A percentile compares a stretch with the other conserved stretches of the same genome.
Evolutionary conservation across 2,888 invertebrate species (phyloP).

Genomic region (Nineta flava): DNA sequence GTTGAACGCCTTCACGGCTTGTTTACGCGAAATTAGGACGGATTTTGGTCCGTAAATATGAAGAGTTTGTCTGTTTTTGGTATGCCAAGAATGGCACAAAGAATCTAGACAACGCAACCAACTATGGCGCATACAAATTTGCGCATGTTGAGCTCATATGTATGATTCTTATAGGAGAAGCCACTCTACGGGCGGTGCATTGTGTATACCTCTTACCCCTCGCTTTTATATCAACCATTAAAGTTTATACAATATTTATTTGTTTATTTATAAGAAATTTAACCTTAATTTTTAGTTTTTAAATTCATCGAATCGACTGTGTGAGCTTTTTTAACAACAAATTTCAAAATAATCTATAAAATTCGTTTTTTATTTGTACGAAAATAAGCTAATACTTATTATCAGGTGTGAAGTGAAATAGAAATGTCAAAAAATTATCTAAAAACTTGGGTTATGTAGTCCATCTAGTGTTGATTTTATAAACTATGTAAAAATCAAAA

Average conservation of each 20-base stretch:
- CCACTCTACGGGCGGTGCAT: slow-evolving; percentile 23
- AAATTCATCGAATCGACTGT: too few relatives aligned
- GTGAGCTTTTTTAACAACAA: too few relatives aligned
- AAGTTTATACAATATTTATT: not conserved
- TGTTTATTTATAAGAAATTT: not conserved
- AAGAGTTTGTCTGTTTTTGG: slow-evolving; percentile 64
- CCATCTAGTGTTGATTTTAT: too few relatives aligned
- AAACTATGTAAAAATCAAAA: too few relatives aligned
- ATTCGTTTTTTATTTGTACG: too few relatives aligned
- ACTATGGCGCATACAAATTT: slow-evolving; percentile 63
- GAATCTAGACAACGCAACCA: slow-evolving; percentile 90
- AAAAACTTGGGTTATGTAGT: too few relatives aligned
- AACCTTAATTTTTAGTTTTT: not conserved
- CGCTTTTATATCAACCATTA: not conserved
- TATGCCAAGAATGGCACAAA: slow-evolving; percentile 96
- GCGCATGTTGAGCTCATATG: slow-evolving; percentile 55
- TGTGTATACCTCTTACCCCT: slow-evolving; percentile 11
- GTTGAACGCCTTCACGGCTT: slow-evolving; percentile 44
- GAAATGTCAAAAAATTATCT: too few relatives aligned
- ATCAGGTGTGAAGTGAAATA: too few relatives aligned
- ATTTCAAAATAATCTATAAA: too few relatives aligned
- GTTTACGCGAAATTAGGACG: slow-evolving; percentile 46
- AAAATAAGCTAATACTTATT: too few relatives aligned
- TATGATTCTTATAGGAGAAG: slow-evolving; percentile 37
- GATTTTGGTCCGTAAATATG: slow-evolving; percentile 52